Base-by-base conservation (phyloP, 92 coral and sea anemone genomes). In the Epizoanthus rinbou region DNA sequence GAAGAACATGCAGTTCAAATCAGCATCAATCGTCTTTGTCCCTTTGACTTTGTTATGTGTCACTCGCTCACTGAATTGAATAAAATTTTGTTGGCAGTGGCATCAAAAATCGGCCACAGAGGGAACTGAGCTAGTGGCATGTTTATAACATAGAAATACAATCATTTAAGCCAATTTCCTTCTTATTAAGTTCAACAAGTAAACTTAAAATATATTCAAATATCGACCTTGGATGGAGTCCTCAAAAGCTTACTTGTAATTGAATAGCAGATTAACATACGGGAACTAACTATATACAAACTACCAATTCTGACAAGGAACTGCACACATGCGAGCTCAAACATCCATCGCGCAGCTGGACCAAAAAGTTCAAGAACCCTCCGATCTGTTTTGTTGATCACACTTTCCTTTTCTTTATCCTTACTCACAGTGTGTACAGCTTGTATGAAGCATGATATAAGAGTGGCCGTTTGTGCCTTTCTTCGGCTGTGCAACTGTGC, bases 331-430 rank as follows among this genome's bases (percentile, higher is more conserved):
- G 76, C 33, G 39, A n/a, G 57, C 57, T 70, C 35, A 39, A 43
- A 71, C 76, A 47, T 33, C 8, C 16, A 67, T 16, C 73, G 11
- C 47, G 69, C 69, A 33, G 57, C 54, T 60, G 59, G 57, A 24
- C 8, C 10, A n/a, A 37, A 18, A 3, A 6, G n/a, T 23, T 45
- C 24, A 59, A 59, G 24, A 78, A 24, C 71, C 57, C 16, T 62
- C 16, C 57, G 18, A 78, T 47, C n/a, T 28, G 64, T 0, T 78
- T 62, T 43, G 59, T 10, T 41, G 45, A 78, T 60, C 39, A 78
- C 43, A 11, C 22, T 43, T 78, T 78, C 82, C 82, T 78, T 41
- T 22, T 62, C 15, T 78, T 62, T 37, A n/a, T 33, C 24, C 35
- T 43, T 62, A 16, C 18, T 62, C 25, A 19, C n/a, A 41, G 28